These are phyloP conservation scores for Tokudaia tokunoshimensis DNA, from an alignment of 2,797 vertebrate species.

Conservation along the genomic window DNA sequence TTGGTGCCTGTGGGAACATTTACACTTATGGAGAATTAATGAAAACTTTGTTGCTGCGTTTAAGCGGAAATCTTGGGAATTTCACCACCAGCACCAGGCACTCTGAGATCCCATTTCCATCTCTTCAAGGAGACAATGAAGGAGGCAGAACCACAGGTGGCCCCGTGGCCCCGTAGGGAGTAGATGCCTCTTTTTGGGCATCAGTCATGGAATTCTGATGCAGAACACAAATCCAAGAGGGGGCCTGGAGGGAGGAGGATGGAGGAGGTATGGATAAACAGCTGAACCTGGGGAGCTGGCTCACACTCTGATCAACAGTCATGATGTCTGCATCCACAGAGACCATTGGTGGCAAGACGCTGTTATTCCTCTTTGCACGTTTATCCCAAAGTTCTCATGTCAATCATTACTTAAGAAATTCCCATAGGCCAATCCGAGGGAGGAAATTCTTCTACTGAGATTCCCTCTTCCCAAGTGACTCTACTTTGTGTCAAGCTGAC, in stretches of 20 bases:
- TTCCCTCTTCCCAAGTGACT: not conserved
- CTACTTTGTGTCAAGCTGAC: not conserved
- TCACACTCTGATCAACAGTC: not conserved
- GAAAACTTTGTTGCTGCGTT: slow-evolving; percentile 69
- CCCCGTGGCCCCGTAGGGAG: not conserved
- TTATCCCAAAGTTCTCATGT: not conserved
- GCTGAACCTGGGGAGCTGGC: not conserved
- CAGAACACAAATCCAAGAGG: no score
- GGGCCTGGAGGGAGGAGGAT: not conserved
- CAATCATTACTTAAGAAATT: not conserved
- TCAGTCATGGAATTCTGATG: not conserved
- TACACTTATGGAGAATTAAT: slow-evolving; percentile 86
- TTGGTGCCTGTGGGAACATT: slow-evolving; percentile 86
- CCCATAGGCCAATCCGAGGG: not conserved
- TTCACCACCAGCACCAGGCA: not conserved
- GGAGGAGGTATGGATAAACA: not conserved
- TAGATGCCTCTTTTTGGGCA: not conserved
- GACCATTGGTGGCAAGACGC: not conserved
- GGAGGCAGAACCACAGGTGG: not conserved
- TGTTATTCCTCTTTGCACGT: accelerated
- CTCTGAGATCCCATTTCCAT: not conserved
- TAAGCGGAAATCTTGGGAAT: slow-evolving; percentile 29
- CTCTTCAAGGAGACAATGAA: not conserved
- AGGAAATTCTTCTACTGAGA: not conserved
- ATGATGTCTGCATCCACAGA: accelerated